Evolutionary conservation across 2,888 invertebrate genomes (phyloP).

Genomic region (Ceratothoa steindachneri): DNA sequence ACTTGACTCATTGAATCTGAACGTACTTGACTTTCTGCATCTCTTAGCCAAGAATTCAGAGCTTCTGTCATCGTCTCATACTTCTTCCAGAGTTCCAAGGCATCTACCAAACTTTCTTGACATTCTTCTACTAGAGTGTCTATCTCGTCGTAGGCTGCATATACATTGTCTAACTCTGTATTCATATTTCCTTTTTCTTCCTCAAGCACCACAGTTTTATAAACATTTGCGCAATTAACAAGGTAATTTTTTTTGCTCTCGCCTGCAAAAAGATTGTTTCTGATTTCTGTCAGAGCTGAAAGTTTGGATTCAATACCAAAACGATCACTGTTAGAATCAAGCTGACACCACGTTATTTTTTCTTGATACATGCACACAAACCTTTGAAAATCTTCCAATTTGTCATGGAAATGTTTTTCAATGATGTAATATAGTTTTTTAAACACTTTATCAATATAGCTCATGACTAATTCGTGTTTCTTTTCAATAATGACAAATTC

Average conservation of each 20-base stretch:
- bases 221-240: constrained; percentile 66
- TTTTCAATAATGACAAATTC: constrained; percentile 79
- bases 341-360: constrained; percentile 85
- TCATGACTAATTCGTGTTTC: constrained; percentile 70
- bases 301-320: constrained; percentile 89
- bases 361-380: constrained; percentile 76
- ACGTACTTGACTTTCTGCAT: constrained; percentile 70
- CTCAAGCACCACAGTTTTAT: constrained; percentile 69
- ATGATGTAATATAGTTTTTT: constrained; percentile 58
- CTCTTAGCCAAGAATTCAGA: constrained; percentile 71
- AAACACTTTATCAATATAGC: constrained; percentile 74
- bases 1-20: constrained; percentile 68
- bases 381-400: constrained; percentile 73
- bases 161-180: constrained; percentile 47
- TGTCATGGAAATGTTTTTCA: constrained; percentile 81
- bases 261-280: constrained; percentile 52
- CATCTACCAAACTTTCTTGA: constrained; percentile 64
- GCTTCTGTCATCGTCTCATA: constrained; percentile 74
- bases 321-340: constrained; percentile 81
- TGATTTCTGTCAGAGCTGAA: constrained; percentile 71
- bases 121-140: constrained; percentile 66
- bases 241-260: constrained; percentile 59
- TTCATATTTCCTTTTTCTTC: constrained; percentile 66
- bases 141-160: constrained; percentile 63
- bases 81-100: constrained; percentile 71